Percentiles rank a stretch among this genome's conserved stretches.
Evolutionary conservation across 2,797 vertebrate species (phyloP).

Genomic region (Darevskia mixta): DNA sequence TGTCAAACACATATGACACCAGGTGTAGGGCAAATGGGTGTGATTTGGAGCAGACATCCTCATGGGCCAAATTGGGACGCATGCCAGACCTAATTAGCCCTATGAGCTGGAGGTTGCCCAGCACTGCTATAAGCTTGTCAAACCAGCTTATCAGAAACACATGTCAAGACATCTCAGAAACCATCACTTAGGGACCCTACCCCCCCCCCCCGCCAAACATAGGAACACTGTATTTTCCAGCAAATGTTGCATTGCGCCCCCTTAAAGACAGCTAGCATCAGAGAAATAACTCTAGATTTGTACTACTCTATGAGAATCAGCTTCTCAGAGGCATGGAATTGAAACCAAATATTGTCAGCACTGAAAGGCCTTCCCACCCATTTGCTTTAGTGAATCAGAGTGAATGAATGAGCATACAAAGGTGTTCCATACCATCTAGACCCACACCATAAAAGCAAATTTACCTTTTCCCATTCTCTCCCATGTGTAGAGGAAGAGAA

Average conservation of each 20-base stretch:
- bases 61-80: too few relatives aligned
- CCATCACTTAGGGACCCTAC: not conserved
- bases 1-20: too few relatives aligned
- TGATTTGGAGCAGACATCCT: too few relatives aligned
- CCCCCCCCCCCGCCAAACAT: not conserved
- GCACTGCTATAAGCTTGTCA: slow-evolving; percentile 5
- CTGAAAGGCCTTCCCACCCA: slow-evolving; percentile 67
- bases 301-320: slow-evolving; percentile 6
- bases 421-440: slow-evolving; percentile 71
- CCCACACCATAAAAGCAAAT: slow-evolving; percentile 78
- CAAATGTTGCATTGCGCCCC: slow-evolving; percentile 1
- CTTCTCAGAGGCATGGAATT: slow-evolving; percentile 64
- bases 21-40: too few relatives aligned
- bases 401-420: slow-evolving; percentile 65
- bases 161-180: not conserved
- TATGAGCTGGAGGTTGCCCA: too few relatives aligned
- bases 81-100: too few relatives aligned
- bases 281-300: slow-evolving; percentile 6
- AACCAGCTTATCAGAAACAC: not conserved
- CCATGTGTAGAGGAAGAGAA: slow-evolving; percentile 19
- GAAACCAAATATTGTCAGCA: slow-evolving; percentile 61
- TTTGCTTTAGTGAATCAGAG: slow-evolving; percentile 80
- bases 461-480: slow-evolving; percentile 63
- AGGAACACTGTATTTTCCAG: not conserved
- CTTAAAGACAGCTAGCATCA: not conserved